These are phyloP conservation scores for Orchesellides sinensis DNA, from an alignment of 2,888 invertebrate species.

Conservation along the genomic window DNA sequence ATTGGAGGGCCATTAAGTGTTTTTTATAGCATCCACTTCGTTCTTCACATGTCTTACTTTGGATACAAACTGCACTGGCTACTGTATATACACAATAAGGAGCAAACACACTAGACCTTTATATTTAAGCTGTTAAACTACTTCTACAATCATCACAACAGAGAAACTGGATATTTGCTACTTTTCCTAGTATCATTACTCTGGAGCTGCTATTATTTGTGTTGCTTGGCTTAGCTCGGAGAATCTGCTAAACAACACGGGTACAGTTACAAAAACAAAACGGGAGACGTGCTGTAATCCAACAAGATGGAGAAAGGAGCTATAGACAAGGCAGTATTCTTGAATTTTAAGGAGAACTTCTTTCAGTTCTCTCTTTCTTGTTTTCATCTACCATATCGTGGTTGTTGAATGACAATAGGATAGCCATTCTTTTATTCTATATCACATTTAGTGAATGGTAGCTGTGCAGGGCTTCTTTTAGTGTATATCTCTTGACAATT, in stretches of 20 bases:
- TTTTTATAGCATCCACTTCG: constrained; percentile 75
- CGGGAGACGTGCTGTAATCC: too few species aligned
- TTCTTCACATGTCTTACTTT: constrained; percentile 74
- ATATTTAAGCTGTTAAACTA: constrained; percentile 3
- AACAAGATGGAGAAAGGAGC: too few species aligned
- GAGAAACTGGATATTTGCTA: constrained; percentile 10
- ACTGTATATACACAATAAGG: too few species aligned
- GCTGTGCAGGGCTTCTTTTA: too few species aligned
- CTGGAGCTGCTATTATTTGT: constrained; percentile 31
- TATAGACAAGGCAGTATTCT: too few species aligned
- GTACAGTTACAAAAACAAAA: not conserved
- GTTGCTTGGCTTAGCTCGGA: constrained; percentile 1
- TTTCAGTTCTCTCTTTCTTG: not conserved
- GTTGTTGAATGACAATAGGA: too few species aligned
- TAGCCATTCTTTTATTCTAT: too few species aligned
- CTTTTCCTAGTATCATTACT: constrained; percentile 22
- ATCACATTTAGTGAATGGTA: too few species aligned
- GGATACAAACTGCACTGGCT: constrained; percentile 11
- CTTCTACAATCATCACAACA: constrained; percentile 19
- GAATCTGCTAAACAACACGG: constrained; percentile 24
- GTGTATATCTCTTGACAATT: too few species aligned
- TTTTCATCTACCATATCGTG: too few species aligned
- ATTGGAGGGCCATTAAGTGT: constrained; percentile 75
- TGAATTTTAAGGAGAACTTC: too few species aligned
- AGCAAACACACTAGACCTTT: constrained; percentile 9